Evolutionary conservation across 2,888 invertebrate genomes (phyloP).

Genomic region (Drosophila mettleri): DNA sequence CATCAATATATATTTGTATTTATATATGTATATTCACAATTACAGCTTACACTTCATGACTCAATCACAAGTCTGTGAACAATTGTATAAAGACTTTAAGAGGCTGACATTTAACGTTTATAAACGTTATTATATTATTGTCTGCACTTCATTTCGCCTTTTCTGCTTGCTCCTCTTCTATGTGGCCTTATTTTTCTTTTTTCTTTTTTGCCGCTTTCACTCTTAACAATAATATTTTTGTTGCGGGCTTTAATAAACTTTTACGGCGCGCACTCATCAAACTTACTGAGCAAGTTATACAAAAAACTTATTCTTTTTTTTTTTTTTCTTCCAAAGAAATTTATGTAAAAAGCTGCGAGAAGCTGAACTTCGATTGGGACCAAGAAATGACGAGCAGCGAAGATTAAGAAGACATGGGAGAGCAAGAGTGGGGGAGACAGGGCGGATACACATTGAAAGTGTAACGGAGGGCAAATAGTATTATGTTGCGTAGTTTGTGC

Average conservation of each 20-base stretch:
- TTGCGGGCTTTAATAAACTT: constrained; percentile 73
- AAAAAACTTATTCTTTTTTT: constrained; percentile 28
- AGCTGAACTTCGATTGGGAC: constrained; percentile 59
- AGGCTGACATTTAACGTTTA: constrained; percentile 14
- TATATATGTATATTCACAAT: not conserved
- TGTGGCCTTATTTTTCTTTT: constrained; percentile 5
- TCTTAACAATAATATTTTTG: constrained; percentile 71
- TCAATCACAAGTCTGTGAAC: not conserved
- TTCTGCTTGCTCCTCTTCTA: not conserved
- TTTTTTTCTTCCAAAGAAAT: constrained; percentile 66
- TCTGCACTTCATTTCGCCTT: constrained; percentile 16
- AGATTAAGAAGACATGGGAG: constrained; percentile 12
- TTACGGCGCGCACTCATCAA: constrained; percentile 68
- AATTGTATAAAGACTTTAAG: constrained; percentile 12
- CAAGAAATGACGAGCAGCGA: constrained; percentile 40
- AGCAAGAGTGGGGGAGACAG: too few species aligned
- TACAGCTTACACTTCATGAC: not conserved
- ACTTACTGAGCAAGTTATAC: constrained; percentile 63
- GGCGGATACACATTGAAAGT: not conserved
- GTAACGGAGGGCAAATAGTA: not conserved
- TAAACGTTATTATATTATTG: constrained; percentile 39
- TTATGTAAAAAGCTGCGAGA: constrained; percentile 66
- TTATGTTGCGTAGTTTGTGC: constrained; percentile 41
- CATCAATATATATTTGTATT: not conserved
- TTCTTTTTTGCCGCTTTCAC: constrained; percentile 38